These are phyloP conservation scores for Synergus laeviventris DNA, from an alignment of 2,888 invertebrate species.

Conservation along the genomic window DNA sequence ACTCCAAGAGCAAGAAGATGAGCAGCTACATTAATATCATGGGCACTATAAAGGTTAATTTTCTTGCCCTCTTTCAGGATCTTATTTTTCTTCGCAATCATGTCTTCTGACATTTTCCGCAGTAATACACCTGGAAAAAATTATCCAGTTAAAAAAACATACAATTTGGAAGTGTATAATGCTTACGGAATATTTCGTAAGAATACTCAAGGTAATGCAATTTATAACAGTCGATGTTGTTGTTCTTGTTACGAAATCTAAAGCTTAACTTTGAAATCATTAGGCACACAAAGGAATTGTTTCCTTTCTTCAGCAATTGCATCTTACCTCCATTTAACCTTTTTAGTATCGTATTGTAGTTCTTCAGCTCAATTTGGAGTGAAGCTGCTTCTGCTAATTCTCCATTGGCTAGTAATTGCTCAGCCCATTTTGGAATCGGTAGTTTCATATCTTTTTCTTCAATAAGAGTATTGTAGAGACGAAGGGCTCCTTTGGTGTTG, in stretches of 20 bases:
- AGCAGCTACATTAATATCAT: constrained; percentile 67
- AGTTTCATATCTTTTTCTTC: constrained; percentile 77
- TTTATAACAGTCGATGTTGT: no score
- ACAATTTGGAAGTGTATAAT: no score
- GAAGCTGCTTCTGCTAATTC: constrained; percentile 78
- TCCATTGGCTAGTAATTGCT: constrained; percentile 77
- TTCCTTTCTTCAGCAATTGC: not conserved
- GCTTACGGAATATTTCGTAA: no score
- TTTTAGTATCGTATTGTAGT: constrained; percentile 76
- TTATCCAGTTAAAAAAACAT: not conserved
- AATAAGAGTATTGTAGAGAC: not conserved
- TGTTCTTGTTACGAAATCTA: no score
- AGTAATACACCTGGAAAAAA: constrained; percentile 50
- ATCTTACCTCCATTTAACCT: constrained; percentile 78
- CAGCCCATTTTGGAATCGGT: constrained; percentile 79
- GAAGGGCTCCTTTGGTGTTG: not conserved
- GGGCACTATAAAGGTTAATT: constrained; percentile 66
- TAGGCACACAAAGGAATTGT: no score
- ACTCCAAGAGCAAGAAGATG: constrained; percentile 63
- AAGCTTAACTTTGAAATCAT: no score
- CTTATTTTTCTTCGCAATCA: constrained; percentile 61
- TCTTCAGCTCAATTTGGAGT: constrained; percentile 79
- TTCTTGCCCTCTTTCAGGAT: constrained; percentile 68
- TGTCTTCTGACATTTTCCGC: constrained; percentile 46
- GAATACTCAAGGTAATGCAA: no score